phyloP scores from a whole-genome alignment of 2,113 vertebrate genomes.

The Empidonax alnorum region DNA sequence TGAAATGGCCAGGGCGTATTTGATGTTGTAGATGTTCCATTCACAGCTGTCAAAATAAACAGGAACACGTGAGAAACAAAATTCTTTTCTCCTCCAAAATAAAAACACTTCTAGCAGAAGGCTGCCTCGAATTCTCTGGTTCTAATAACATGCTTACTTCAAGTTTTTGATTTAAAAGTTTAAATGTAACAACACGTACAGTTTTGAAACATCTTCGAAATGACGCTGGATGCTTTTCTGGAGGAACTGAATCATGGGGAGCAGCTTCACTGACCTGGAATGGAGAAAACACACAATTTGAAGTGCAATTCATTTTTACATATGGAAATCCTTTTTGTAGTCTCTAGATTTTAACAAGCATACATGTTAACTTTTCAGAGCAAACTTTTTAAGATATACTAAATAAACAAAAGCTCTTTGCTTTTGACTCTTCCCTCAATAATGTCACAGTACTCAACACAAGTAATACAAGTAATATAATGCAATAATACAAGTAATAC shows the following conservation, averaged over 20 bases:
- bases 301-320: not conserved
- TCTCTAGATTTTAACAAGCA: not conserved
- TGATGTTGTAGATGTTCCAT: constrained; percentile 93
- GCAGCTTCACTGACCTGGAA: constrained; percentile 82
- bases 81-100: not conserved
- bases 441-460: not conserved
- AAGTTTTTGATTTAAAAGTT: not conserved
- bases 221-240: constrained; percentile 92
- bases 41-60: constrained; percentile 81
- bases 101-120: not conserved
- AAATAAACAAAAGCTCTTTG: not conserved
- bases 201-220: constrained; percentile 88
- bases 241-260: constrained; percentile 88
- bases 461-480: not conserved
- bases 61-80: not conserved
- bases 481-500: not conserved
- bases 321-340: not conserved
- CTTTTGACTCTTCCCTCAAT: not conserved
- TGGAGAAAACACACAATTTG: not conserved
- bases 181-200: constrained; percentile 78
- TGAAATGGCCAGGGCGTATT: constrained; percentile 82
- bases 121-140: accelerated
- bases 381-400: not conserved
- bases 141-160: not conserved
- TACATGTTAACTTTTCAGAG: not conserved